Evolutionary conservation across 2,113 vertebrate species (phyloP).

Genomic region (Miniopterus natalensis): DNA sequence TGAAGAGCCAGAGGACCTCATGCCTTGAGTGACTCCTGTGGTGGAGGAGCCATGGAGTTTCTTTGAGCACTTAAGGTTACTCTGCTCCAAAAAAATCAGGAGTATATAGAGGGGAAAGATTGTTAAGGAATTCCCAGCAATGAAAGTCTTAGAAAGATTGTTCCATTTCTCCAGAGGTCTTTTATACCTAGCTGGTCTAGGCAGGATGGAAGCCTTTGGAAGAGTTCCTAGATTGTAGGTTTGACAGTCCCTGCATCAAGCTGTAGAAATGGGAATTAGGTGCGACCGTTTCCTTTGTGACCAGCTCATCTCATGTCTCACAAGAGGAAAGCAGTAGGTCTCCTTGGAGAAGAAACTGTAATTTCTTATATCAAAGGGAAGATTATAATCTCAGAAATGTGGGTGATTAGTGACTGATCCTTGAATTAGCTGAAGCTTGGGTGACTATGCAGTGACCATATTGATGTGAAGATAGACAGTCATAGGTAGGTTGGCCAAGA

Average conservation of each 20-base stretch:
- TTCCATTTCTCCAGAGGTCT: neutral
- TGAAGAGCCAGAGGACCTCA: neutral
- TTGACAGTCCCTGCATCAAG: neutral
- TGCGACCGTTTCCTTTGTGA: neutral
- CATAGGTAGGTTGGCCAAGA: neutral
- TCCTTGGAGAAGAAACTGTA: neutral
- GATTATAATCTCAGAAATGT: neutral
- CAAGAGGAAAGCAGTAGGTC: neutral
- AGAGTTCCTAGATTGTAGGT: neutral
- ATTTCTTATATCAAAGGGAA: neutral
- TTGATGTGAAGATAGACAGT: neutral
- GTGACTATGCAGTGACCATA: neutral
- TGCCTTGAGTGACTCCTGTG: neutral
- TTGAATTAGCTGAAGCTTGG: neutral
- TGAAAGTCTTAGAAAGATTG: neutral
- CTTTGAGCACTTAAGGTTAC: neutral
- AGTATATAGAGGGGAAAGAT: neutral
- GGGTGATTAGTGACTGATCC: neutral
- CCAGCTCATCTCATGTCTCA: neutral
- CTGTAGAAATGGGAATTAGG: neutral
- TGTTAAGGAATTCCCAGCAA: neutral
- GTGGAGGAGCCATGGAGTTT: neutral
- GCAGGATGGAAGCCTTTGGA: neutral
- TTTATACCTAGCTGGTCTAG: neutral
- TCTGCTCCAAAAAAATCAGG: neutral